phyloP scores from a whole-genome alignment of 2,888 invertebrate species.

The Xestoiulus laeticollis region DNA sequence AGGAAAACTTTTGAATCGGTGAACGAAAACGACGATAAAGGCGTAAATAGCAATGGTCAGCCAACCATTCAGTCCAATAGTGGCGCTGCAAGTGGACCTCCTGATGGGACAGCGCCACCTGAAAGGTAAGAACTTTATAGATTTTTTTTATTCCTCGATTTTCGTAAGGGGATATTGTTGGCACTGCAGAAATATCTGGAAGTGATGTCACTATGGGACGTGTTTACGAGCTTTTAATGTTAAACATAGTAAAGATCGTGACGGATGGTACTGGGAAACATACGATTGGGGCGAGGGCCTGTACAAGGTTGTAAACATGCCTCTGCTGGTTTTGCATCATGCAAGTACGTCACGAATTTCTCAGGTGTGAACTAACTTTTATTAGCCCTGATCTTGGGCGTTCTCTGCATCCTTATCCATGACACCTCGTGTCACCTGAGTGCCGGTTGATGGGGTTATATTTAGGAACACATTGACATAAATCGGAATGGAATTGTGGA shows the following conservation, averaged over 20 bases:
- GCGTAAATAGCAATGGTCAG: slow-evolving; percentile 34
- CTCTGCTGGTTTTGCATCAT: not conserved
- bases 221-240: too few species aligned
- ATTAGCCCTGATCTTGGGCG: not conserved
- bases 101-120: slow-evolving; percentile 21
- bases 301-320: too few species aligned
- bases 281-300: too few species aligned
- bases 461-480: too few species aligned
- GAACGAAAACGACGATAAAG: slow-evolving; percentile 51
- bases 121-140: slow-evolving; percentile 44
- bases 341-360: not conserved
- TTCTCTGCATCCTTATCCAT: not conserved
- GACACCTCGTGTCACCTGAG: not conserved
- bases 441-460: too few species aligned
- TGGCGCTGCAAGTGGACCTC: slow-evolving; percentile 32
- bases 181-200: too few species aligned
- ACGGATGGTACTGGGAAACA: too few species aligned
- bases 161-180: too few species aligned
- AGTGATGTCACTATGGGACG: too few species aligned
- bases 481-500: too few species aligned
- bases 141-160: not conserved
- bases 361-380: not conserved
- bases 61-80: slow-evolving; percentile 16
- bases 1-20: slow-evolving; percentile 48
- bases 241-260: too few species aligned